These are phyloP conservation scores for Ophion ventricosus DNA, from an alignment of 2,888 invertebrate species.

Conservation along the genomic window DNA sequence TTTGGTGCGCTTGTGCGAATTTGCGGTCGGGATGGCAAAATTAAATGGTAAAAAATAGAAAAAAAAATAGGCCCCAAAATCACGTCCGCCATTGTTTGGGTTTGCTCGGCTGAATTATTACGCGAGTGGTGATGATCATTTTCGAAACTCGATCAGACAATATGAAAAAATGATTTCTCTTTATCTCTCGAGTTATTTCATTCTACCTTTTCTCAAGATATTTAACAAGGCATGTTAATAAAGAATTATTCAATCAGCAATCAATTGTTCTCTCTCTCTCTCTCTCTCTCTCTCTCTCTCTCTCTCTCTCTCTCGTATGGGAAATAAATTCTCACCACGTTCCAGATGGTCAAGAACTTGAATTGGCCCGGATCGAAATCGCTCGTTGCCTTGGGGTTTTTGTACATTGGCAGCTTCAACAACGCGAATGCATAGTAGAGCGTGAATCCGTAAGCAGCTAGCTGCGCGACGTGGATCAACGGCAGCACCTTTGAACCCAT, in stretches of 20 bases:
- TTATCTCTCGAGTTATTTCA: background rate
- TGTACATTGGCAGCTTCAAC: slow-evolving; percentile 73
- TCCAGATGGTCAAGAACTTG: slow-evolving; percentile 79
- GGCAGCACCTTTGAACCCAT: slow-evolving; percentile 68
- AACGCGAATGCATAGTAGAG: slow-evolving; percentile 65
- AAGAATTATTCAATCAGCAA: background rate
- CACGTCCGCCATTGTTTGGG: too few species aligned
- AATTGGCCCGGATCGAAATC: slow-evolving; percentile 78
- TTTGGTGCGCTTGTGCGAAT: background rate
- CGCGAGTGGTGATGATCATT: too few species aligned
- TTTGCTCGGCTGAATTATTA: too few species aligned
- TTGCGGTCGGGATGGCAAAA: background rate
- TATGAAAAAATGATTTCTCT: too few species aligned
- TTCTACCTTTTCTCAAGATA: background rate
- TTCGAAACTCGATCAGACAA: too few species aligned
- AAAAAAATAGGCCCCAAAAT: too few species aligned
- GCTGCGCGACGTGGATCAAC: slow-evolving; percentile 68
- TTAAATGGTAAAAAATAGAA: too few species aligned
- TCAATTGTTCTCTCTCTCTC: too few species aligned
- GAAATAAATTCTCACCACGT: slow-evolving; percentile 74
- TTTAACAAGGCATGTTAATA: background rate
- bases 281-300: too few species aligned
- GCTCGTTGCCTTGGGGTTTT: slow-evolving; percentile 50
- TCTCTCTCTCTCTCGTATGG: too few species aligned
- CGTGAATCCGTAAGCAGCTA: slow-evolving; percentile 71